Evolutionary conservation across 1,140 invertebrate species (phyloP).

Genomic region (Carposina sasakii): DNA sequence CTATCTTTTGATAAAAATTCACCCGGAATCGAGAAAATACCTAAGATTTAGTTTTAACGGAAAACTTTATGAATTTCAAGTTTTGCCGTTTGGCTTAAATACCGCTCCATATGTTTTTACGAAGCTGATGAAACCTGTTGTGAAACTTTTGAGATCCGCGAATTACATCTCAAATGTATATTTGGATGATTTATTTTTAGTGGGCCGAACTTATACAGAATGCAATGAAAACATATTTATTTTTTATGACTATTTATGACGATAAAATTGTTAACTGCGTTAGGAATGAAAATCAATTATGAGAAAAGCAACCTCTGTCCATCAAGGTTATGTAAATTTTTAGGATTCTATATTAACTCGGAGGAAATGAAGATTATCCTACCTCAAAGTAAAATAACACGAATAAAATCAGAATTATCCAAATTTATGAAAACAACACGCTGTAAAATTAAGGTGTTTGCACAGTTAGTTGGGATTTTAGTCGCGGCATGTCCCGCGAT

Average conservation of each 20-base stretch:
- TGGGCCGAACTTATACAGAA: not conserved
- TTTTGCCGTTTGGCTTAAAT: slow-evolving; percentile 35
- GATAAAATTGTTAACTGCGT: not conserved
- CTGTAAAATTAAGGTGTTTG: slow-evolving; percentile 1
- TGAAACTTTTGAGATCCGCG: slow-evolving; percentile 5
- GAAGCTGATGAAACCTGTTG: slow-evolving; percentile 31
- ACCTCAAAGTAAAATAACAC: not conserved
- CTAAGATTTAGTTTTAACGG: slow-evolving; percentile 24
- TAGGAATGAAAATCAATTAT: slow-evolving; percentile 2
- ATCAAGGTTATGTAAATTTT: not conserved
- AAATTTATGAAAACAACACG: not conserved
- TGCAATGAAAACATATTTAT: slow-evolving; percentile 10
- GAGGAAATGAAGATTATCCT: not conserved
- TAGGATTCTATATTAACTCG: not conserved
- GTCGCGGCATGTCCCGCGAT: slow-evolving; percentile 1
- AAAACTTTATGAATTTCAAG: slow-evolving; percentile 22
- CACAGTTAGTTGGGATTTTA: not conserved
- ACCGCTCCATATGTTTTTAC: slow-evolving; percentile 36
- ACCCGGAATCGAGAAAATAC: slow-evolving; percentile 20
- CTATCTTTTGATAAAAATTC: slow-evolving; percentile 9
- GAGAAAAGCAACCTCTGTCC: not conserved
- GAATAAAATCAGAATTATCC: not conserved
- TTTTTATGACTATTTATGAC: not conserved
- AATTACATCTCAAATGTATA: slow-evolving; percentile 7
- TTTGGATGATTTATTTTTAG: slow-evolving; percentile 10